Evolutionary conservation across 2,888 invertebrate species (phyloP), one percentile per base, ranked within the genome.

Genomic region (Sminthurinus aureus): DNA sequence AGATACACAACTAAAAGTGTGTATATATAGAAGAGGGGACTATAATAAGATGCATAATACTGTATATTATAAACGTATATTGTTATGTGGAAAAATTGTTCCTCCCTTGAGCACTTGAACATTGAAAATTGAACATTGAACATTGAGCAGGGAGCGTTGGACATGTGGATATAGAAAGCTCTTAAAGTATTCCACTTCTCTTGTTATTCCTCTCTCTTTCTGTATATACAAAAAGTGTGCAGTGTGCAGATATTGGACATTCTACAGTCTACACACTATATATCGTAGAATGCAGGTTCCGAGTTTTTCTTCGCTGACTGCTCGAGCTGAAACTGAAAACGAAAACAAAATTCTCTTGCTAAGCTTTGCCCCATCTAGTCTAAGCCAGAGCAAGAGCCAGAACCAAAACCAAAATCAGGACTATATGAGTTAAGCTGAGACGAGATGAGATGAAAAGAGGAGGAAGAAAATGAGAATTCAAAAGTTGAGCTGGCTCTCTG

Each of bases 391-490:
- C 8, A 11, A 8, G 13, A 52, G 52, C 13, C 52, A 52, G 52
- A 52, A 18, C 58, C 0, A 18, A 9, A 58, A 58, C 9, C 58
- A 58, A 26, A 73, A 73, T 73, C 24, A 15, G 38, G 6, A 38
- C 38, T 6, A 38, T 38, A 38, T 38, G 38, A 38, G 38, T 38
- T 38, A 38, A 69, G 15, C 11, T 13, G 38, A 80, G 81, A 81
- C 74, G 74, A 74, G 81, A 81, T 74, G 75, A 74, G 80, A 80
- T 80, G 80, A 80, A 80, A 80, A 51, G 73, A 80, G 80, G 80
- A 79, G 79, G 71, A 79, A 80, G 81, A 81, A 81, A 81, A 81
- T 81, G 81, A 74, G 81, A 74, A 81, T 81, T 81, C 81, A 81
- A 81, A 81, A 75, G 81, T 81, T 64, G 74, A 81, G 73, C 58